Conservation (phyloP, 1,140 invertebrate genomes). For the Penaeus indicus region DNA sequence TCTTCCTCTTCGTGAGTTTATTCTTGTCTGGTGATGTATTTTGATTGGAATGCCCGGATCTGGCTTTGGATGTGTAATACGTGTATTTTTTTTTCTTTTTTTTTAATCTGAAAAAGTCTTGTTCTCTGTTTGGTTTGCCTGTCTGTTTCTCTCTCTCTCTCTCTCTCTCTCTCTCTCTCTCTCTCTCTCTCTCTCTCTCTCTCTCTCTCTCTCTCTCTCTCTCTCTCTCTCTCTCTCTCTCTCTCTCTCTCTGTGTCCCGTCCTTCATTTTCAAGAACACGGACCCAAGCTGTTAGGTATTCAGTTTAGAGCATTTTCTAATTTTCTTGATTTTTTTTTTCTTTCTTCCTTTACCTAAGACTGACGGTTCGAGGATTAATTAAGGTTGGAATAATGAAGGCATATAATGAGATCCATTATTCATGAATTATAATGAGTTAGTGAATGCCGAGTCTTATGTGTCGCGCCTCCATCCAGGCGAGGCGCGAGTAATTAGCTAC, state of each 20-base stretch:
- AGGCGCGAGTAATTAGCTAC: neutral
- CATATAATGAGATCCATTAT: slow-evolving; percentile 63
- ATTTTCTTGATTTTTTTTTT: slow-evolving; percentile 3
- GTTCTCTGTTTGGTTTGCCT: no score
- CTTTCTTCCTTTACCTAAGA: slow-evolving; percentile 37
- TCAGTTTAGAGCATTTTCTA: neutral
- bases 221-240: neutral
- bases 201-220: slow-evolving; percentile 3
- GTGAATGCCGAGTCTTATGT: slow-evolving; percentile 49
- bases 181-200: slow-evolving; percentile 9
- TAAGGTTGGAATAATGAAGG: slow-evolving; percentile 61
- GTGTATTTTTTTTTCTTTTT: no score
- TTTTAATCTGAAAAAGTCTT: no score
- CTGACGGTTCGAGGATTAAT: slow-evolving; percentile 64
- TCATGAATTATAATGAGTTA: slow-evolving; percentile 63
- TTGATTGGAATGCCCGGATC: no score
- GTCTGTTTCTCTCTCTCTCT: no score
- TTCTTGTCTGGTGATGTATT: no score
- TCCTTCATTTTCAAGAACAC: neutral
- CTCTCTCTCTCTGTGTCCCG: neutral
- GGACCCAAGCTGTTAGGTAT: neutral
- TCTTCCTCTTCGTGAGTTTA: no score
- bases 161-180: neutral
- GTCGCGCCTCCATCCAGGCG: slow-evolving; percentile 3
- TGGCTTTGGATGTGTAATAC: no score